phyloP scores from a whole-genome alignment of 2,797 vertebrate species.

The Tolypeutes matacus region DNA sequence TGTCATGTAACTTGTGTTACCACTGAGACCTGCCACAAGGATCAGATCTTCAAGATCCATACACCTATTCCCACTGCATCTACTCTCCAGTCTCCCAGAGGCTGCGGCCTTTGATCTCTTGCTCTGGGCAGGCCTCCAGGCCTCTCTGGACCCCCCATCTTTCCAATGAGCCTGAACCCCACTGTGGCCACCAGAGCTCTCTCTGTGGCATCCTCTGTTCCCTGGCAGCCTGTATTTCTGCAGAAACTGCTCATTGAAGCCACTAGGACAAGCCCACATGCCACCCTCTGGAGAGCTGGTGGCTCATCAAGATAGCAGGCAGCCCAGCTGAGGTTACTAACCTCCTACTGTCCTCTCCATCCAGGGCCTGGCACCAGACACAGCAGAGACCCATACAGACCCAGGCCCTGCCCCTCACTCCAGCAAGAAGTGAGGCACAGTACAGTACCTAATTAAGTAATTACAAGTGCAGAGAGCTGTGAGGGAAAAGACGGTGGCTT shows the following conservation, averaged over 20 bases:
- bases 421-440: neutral
- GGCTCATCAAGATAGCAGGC: neutral
- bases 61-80: neutral
- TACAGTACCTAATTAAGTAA: neutral
- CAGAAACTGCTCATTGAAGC: too few species aligned
- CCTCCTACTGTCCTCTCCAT: accelerated
- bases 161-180: neutral
- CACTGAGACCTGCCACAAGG: neutral
- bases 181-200: neutral
- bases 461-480: neutral
- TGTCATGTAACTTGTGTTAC: neutral
- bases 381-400: neutral
- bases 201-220: neutral
- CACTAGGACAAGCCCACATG: neutral
- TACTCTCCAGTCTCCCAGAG: neutral
- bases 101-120: too few species aligned
- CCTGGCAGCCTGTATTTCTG: too few species aligned
- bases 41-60: neutral
- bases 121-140: neutral
- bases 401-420: neutral
- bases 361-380: neutral
- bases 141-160: neutral
- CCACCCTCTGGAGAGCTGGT: neutral
- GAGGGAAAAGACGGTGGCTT: neutral
- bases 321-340: accelerated